Evolutionary conservation across 1,140 invertebrate species (phyloP), one percentile per base, ranked within the genome.

Genomic region (Calephelis virginiensis): DNA sequence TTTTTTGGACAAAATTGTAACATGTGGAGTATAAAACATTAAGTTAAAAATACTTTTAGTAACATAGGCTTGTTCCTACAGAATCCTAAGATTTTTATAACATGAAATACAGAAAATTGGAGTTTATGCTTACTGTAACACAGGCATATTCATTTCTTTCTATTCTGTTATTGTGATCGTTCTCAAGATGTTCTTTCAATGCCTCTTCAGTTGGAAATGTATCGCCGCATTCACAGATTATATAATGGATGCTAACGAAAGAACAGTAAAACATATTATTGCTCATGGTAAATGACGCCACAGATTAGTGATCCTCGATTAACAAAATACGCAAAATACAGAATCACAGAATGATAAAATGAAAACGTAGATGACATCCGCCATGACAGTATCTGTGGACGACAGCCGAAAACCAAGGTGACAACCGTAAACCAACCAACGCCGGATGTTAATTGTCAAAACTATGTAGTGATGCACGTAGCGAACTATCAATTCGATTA

Each of bases 191-290:
- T 5, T 69, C 64, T 68, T 78, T 81, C 37, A 86, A 70, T 37
- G 70, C 77, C 7, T 88, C 80, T 66, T 88, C 85, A 1, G 75
- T 80, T 5, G 84, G 80, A 77, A 86, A 86, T 60, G 82, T 86
- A 74, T 88, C 84, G 0, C 84, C 85, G 53, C 85, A 88, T 74
- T 86, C 84, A 85, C 85, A 88, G 84, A 88, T 84, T 76, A 86
- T 82, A 72, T 86, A 88, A 64, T 88, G 81, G 69, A 83, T 86
- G 67, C 85, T 86, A 50, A 88, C 85, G 67, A 86, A 88, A 38
- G 85, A 86, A 73, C 85, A 88, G 74, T 84, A 86, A 77, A 85
- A 81, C 74, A 77, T 87, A 70, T 84, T 80, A 73, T 77, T 75
- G 38, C 68, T 75, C 71, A 67, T 75, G 56, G 59, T 69, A 63